Evolutionary conservation across 2,888 invertebrate genomes (phyloP), one percentile per base, ranked within the genome.

Genomic region (Epinotia bilunana): DNA sequence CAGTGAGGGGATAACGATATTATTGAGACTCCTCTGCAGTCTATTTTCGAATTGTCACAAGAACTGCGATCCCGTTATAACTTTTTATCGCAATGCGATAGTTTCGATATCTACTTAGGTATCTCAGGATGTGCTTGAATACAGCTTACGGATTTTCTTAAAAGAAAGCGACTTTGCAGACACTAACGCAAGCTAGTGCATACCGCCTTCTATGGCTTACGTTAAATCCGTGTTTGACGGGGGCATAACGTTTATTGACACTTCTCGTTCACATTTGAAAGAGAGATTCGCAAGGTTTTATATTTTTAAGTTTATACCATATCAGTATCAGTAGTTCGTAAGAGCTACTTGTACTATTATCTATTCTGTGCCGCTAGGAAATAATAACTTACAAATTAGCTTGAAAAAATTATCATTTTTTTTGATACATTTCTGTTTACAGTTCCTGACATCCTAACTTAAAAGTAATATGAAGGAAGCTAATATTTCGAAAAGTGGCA

Each of bases 211-310:
- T 55, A 43, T 9, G 57, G 55, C 57, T 57, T 57, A 43, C 23
- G 16, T 28, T 43, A 58, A 55, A 58, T 57, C 43, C 58, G 43
- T 39, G 57, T 58, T 43, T 43, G 57, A 68, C 43, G 68, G 33
- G 68, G 58, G 58, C 57, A 16, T 65, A 33, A 53, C 43, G 23
- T 20, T 68, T 58, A 68, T 68, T 57, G 68, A n/a, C 57, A 18
- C 67, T 64, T 49, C 2, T 20, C 20, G n/a, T n/a, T n/a, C n/a
- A n/a, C n/a, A n/a, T 20, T 20, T 33, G 39, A 61, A 61, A 53
- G n/a, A 53, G 53, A 53, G n/a, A 6, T 39, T 39, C 9, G 39
- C 39, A 39, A 39, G 39, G 39, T 39, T 53, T 53, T 12, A 12
- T 46, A 13, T 46, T 3, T 7, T n/a, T n/a, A n/a, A n/a, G n/a